Percentiles rank a stretch among this genome's conserved stretches.
phyloP scores from a whole-genome alignment of 2,797 vertebrate genomes.

The Tapirus indicus region DNA sequence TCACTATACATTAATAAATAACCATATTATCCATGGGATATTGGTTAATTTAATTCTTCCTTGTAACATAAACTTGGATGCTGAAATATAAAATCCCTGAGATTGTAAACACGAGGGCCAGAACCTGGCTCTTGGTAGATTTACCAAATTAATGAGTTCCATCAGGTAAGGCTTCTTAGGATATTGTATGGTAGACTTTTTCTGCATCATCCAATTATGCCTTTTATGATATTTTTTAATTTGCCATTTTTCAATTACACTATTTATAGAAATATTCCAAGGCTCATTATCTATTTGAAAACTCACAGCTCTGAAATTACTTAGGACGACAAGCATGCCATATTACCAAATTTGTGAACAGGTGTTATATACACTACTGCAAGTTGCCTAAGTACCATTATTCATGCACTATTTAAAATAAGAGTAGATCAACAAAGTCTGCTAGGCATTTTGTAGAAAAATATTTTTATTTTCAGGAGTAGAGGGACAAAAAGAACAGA shows the following conservation, averaged over 20 bases:
- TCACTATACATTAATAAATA: background rate
- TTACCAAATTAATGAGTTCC: background rate
- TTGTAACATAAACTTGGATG: background rate
- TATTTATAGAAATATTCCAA: conserved; percentile 10
- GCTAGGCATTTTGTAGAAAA: background rate
- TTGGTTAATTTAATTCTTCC: background rate
- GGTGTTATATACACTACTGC: background rate
- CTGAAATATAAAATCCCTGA: background rate
- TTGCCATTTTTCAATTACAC: background rate
- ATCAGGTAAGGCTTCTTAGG: background rate
- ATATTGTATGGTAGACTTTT: background rate
- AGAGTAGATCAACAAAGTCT: background rate
- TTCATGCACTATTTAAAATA: conserved; percentile 53
- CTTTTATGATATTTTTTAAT: background rate
- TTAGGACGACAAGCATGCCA: background rate
- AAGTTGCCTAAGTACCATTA: background rate
- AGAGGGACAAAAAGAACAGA: background rate
- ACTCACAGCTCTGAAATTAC: background rate
- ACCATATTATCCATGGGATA: background rate
- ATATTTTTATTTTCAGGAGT: conserved; percentile 3
- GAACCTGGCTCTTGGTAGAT: background rate
- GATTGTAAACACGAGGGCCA: background rate
- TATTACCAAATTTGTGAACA: conserved; percentile 9
- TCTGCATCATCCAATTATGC: background rate
- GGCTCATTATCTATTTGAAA: conserved; percentile 56